phyloP scores from a whole-genome alignment of 2,113 vertebrate species.

The Gila orcuttii region DNA sequence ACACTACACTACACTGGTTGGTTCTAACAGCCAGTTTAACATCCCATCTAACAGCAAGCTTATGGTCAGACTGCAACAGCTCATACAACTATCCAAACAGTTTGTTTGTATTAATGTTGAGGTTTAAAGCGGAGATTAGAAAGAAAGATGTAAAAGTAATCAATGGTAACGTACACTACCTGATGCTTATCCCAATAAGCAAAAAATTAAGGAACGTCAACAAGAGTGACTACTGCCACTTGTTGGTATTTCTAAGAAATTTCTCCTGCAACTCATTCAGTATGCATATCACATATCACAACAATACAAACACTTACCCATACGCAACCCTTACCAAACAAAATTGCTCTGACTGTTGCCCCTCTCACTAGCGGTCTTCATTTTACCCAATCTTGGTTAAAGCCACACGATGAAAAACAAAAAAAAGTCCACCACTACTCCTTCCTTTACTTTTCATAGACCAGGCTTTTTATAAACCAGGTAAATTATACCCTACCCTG shows the following conservation, averaged over 20 bases:
- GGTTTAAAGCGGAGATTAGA: not conserved
- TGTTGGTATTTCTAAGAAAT: not conserved
- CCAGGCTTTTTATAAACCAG: not conserved
- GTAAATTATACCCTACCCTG: not conserved
- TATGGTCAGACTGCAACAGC: not conserved
- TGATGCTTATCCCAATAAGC: not conserved
- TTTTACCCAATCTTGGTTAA: conserved; percentile 1
- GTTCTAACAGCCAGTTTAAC: not conserved
- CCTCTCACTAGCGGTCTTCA: not conserved
- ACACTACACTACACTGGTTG: conserved; percentile 18
- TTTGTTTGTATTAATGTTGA: not conserved
- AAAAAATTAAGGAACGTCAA: not conserved
- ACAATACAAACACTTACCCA: conserved; percentile 1
- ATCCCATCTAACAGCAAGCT: not conserved
- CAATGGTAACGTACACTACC: not conserved
- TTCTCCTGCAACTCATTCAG: not conserved
- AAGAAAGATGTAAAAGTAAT: not conserved
- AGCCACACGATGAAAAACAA: not conserved
- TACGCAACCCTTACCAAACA: not conserved
- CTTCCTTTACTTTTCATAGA: not conserved
- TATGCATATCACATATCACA: not conserved
- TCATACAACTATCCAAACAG: not conserved
- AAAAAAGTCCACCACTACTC: not conserved
- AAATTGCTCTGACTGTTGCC: not conserved
- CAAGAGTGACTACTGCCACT: not conserved